These are phyloP conservation scores for Calephelis virginiensis DNA, from an alignment of 1,140 invertebrate species.

Conservation along the genomic window DNA sequence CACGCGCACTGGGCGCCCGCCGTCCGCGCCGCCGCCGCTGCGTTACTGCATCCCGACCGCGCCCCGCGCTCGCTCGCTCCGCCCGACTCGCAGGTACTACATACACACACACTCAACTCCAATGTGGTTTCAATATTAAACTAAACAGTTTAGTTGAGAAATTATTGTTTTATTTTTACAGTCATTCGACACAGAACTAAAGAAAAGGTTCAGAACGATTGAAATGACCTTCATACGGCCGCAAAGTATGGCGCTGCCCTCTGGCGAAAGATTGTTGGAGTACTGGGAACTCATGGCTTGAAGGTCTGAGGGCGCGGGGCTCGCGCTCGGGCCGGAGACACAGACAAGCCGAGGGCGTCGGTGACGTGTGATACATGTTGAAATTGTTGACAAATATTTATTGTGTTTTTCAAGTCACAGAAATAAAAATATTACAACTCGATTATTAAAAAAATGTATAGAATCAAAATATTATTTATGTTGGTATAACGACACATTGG, in stretches of 20 bases:
- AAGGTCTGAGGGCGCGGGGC: constrained; percentile 18
- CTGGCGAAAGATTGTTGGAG: constrained; percentile 76
- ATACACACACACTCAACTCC: too few relatives aligned
- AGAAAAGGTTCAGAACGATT: constrained; percentile 81
- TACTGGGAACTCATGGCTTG: constrained; percentile 76
- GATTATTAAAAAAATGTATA: too few relatives aligned
- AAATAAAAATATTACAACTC: too few relatives aligned
- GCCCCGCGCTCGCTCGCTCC: constrained; percentile 30
- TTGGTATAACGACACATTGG: too few relatives aligned
- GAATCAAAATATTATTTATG: too few relatives aligned
- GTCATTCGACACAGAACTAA: constrained; percentile 80
- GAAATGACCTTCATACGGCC: constrained; percentile 82
- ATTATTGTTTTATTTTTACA: constrained; percentile 34
- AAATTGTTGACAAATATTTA: too few relatives aligned
- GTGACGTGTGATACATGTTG: background rate
- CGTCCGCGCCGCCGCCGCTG: constrained; percentile 42
- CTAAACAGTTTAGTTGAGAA: too few relatives aligned
- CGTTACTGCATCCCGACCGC: too few relatives aligned
- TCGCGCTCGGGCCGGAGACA: background rate
- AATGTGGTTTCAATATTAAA: too few relatives aligned
- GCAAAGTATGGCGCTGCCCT: constrained; percentile 71
- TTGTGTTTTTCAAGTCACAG: too few relatives aligned
- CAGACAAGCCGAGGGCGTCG: background rate
- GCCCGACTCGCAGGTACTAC: constrained; percentile 27
- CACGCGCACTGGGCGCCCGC: constrained; percentile 62